Base-by-base conservation (phyloP, 2,113 vertebrate genomes). In the Antidorcas marsupialis region DNA sequence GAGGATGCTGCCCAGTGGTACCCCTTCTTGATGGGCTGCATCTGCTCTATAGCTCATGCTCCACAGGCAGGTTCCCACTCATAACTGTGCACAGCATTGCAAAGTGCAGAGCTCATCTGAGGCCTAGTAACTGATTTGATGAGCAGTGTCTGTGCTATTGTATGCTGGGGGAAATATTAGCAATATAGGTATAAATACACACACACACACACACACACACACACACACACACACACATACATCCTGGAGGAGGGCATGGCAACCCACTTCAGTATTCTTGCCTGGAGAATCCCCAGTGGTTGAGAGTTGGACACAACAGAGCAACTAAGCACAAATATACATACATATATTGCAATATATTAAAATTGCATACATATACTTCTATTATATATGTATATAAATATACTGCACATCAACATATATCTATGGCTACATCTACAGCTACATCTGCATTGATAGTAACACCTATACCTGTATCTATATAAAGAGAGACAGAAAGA, bases 21-120 rank as follows among this genome's bases (percentile, higher is more conserved):
- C 15, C 6, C 27, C n/a, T 82, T 30, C 28, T 15, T 3, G 7
- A 17, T 13, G 45, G 43, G 13, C 11, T 36, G n/a, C 25, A 10
- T 9, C 36, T 30, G 39, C 25, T 60, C 16, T 59, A 21, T 7
- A 52, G 23, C 33, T 64, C 36, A 21, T 14, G 25, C 25, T 71
- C 5, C n/a, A 5, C 5, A 39, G n/a, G 53, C 30, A 14, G 4
- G n/a, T 6, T 2, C n/a, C 2, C 13, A 33, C 23, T 10, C 30
- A 27, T 8, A 9, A 33, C 16, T 64, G 33, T 50, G 10, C 2
- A 7, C 0, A 2, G 13, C 12, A 13, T 0, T 36, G 33, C 3
- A 55, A 39, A 45, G 25, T 7, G 17, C 19, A 43, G 28, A 59
- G 64, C 43, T 60, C 47, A 27, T 25, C 57, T n/a, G 53, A 71